phyloP scores from a whole-genome alignment of 1,140 invertebrate species.

The Drosophila sproati region DNA sequence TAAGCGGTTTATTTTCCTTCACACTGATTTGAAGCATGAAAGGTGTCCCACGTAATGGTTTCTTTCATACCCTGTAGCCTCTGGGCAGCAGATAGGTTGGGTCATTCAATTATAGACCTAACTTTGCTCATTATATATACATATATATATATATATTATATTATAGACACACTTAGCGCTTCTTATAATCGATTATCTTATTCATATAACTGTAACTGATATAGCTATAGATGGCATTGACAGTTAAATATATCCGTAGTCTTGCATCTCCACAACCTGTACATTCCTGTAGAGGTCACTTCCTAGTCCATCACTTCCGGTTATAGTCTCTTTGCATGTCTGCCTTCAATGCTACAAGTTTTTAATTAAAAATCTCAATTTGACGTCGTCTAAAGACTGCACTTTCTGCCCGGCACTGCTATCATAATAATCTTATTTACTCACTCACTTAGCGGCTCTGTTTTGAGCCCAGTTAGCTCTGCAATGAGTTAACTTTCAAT shows the following conservation, averaged over 20 bases:
- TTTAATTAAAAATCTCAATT: slow-evolving; percentile 82
- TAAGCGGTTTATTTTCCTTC: slow-evolving; percentile 80
- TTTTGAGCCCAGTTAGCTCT: neutral
- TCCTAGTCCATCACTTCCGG: neutral
- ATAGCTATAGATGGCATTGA: too few species aligned
- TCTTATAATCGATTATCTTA: too few species aligned
- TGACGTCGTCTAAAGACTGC: slow-evolving; percentile 56
- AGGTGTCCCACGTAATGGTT: slow-evolving; percentile 49
- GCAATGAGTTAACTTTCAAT: slow-evolving; percentile 32
- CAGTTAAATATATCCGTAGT: too few species aligned
- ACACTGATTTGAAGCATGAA: slow-evolving; percentile 74
- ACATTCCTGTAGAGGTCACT: neutral
- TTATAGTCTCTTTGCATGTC: neutral
- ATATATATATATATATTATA: too few species aligned
- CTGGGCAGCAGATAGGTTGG: neutral
- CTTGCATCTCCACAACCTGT: too few species aligned
- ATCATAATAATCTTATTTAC: slow-evolving; percentile 74
- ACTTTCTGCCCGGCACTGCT: slow-evolving; percentile 33
- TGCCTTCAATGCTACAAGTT: slow-evolving; percentile 61
- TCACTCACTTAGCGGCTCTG: slow-evolving; percentile 60
- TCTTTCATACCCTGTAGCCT: neutral
- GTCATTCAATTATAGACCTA: neutral
- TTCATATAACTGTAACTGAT: too few species aligned
- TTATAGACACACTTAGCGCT: too few species aligned
- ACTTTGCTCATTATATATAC: too few species aligned